Conservation (phyloP, 1,140 invertebrate species). For the Spodoptera frugiperda region DNA sequence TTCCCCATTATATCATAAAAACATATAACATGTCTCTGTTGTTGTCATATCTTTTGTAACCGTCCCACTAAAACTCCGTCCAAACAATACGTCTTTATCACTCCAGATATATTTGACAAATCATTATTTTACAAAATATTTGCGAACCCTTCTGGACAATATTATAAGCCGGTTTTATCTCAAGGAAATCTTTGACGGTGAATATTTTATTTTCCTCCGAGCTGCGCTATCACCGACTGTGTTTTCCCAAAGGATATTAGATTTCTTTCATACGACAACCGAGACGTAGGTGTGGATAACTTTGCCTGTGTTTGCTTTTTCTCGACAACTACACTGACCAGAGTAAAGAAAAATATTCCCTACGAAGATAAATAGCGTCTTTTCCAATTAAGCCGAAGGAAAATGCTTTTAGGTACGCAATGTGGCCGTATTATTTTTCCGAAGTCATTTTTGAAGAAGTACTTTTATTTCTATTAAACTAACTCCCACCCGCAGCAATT, state of each 20-base stretch:
- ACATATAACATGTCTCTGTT: not conserved
- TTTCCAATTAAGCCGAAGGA: constrained; percentile 42
- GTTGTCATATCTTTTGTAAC: not conserved
- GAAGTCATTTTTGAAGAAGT: constrained; percentile 2
- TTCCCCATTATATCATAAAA: constrained; percentile 16
- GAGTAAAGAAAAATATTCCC: constrained; percentile 35
- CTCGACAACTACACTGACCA: constrained; percentile 40
- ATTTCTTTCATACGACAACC: constrained; percentile 59
- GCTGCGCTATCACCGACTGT: constrained; percentile 59
- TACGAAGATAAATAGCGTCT: constrained; percentile 39
- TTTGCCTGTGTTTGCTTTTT: constrained; percentile 57
- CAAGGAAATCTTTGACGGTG: constrained; percentile 52
- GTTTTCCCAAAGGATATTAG: constrained; percentile 68
- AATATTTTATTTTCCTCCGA: constrained; percentile 64
- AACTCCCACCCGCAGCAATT: too few relatives aligned
- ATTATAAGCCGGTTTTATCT: constrained; percentile 47
- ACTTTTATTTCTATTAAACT: not conserved
- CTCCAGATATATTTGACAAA: not conserved
- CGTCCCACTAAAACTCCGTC: not conserved
- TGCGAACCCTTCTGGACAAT: constrained; percentile 18
- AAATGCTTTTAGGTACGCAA: constrained; percentile 42
- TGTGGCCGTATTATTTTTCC: constrained; percentile 17
- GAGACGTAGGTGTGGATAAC: constrained; percentile 51
- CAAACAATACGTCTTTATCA: constrained; percentile 17
- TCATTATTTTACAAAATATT: constrained; percentile 25